phyloP scores from a whole-genome alignment of 2,797 vertebrate species.

The Argya squamiceps region DNA sequence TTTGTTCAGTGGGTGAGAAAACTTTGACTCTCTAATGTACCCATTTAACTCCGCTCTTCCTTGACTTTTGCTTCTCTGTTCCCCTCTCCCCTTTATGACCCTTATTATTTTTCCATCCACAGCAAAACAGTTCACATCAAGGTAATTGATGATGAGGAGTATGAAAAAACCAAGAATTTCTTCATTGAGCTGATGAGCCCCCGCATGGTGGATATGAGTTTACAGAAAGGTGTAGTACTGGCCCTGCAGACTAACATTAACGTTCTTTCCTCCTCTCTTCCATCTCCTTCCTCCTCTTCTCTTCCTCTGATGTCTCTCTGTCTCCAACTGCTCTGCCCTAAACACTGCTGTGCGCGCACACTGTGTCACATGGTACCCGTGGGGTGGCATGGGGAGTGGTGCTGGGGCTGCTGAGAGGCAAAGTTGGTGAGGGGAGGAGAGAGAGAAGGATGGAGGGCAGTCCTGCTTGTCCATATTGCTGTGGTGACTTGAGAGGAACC shows the following conservation, averaged over 20 bases:
- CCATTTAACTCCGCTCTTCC: slow-evolving; percentile 34
- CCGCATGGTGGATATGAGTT: slow-evolving; percentile 98
- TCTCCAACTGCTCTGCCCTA: slow-evolving; percentile 64
- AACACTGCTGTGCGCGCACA: slow-evolving; percentile 64
- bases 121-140: slow-evolving; percentile 87
- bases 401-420: not conserved
- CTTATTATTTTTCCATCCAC: slow-evolving; percentile 83
- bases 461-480: not conserved
- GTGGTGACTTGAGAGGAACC: not conserved
- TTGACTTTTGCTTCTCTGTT: slow-evolving; percentile 59
- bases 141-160: slow-evolving; percentile 87
- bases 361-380: slow-evolving; percentile 75
- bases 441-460: not conserved
- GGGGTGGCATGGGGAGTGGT: not conserved
- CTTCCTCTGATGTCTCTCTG: slow-evolving; percentile 53
- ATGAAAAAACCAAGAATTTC: slow-evolving; percentile 88
- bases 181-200: slow-evolving; percentile 85
- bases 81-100: slow-evolving; percentile 74
- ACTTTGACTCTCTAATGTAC: slow-evolving; percentile 61
- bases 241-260: slow-evolving; percentile 78
- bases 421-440: not conserved
- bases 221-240: slow-evolving; percentile 96
- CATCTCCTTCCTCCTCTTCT: slow-evolving; percentile 42
- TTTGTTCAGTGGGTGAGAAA: slow-evolving; percentile 39
- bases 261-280: slow-evolving; percentile 62